phyloP scores from a whole-genome alignment of 2,888 invertebrate species.

The Lagria hirta region DNA sequence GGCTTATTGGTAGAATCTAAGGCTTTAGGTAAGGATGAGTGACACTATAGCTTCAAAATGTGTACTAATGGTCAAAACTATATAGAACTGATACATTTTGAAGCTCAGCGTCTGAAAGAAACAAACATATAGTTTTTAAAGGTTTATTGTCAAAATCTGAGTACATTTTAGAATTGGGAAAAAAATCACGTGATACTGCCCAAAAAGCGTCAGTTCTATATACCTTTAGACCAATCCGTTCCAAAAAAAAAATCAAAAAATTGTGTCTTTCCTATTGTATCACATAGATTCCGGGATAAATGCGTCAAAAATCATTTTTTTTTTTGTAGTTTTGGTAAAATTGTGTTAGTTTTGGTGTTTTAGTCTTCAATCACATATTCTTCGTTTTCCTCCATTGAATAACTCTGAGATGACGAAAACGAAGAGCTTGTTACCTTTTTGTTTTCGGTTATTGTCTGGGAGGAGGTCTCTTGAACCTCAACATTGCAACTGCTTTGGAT shows the following conservation, averaged over 20 bases:
- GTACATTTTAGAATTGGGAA: constrained; percentile 22
- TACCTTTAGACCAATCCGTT: constrained; percentile 50
- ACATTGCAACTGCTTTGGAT: constrained; percentile 46
- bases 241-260: constrained; percentile 28
- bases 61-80: constrained; percentile 46
- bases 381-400: constrained; percentile 52
- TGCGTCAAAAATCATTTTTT: constrained; percentile 40
- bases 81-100: constrained; percentile 57
- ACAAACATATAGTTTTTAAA: constrained; percentile 39
- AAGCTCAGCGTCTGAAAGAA: constrained; percentile 49
- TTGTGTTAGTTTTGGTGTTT: constrained; percentile 14
- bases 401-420: constrained; percentile 50
- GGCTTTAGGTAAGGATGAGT: constrained; percentile 14
- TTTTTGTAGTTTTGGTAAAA: constrained; percentile 12
- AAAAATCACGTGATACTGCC: constrained; percentile 30
- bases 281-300: constrained; percentile 39
- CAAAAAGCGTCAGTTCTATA: constrained; percentile 52
- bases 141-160: constrained; percentile 37
- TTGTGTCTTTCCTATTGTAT: constrained; percentile 38
- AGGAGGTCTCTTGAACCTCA: constrained; percentile 42
- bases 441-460: constrained; percentile 44
- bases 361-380: constrained; percentile 49
- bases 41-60: constrained; percentile 52
- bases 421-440: constrained; percentile 48
- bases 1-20: too few relatives aligned